Evolutionary conservation across 2,113 vertebrate genomes (phyloP), one percentile per base, ranked within the genome.

Genomic region (Stigmatopora argus): DNA sequence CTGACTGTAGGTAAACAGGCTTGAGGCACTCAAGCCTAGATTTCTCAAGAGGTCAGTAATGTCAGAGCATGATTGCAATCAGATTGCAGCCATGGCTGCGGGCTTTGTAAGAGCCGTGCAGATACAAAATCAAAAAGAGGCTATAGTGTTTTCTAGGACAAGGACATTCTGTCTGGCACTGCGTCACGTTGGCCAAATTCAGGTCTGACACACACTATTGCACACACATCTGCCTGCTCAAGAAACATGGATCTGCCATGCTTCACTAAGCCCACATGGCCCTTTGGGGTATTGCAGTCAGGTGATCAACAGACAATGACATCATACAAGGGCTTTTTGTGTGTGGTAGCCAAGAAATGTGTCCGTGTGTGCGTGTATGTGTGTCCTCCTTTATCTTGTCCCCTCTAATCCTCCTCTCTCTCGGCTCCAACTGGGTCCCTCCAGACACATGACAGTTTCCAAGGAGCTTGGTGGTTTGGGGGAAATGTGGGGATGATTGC

Each of bases 401-500:
- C 57, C 26, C 66, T 56, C 57, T 64, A 62, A 61, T 61, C 59
- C 57, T 45, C 26, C 44, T 19, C 63, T 60, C 62, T 58, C 31
- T 45, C 60, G 51, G 60, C 61, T 67, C 53, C n/a, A 51, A 69
- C 57, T n/a, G 15, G 53, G 21, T 80, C 70, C 72, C 79, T 62
- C 53, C 48, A 71, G 69, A 75, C 47, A 10, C 64, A 76, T 85
- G 78, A 86, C 53, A 85, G 77, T 75, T 86, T 83, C 66, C 71
- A 47, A 62, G 69, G 80, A 81, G 77, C 73, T 65, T 67, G 71
- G 74, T 71, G 81, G 76, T 85, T 82, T 79, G 70, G 78, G 59
- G 79, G 70, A 77, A 78, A 73, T 55, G 69, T 65, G 70, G 70
- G 76, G 80, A 87, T 86, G 82, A 86, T 86, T 87, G 83, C 83